These are phyloP conservation scores for Heterodera carotae DNA, from an alignment of 1,140 invertebrate genomes.

Conservation along the genomic window DNA sequence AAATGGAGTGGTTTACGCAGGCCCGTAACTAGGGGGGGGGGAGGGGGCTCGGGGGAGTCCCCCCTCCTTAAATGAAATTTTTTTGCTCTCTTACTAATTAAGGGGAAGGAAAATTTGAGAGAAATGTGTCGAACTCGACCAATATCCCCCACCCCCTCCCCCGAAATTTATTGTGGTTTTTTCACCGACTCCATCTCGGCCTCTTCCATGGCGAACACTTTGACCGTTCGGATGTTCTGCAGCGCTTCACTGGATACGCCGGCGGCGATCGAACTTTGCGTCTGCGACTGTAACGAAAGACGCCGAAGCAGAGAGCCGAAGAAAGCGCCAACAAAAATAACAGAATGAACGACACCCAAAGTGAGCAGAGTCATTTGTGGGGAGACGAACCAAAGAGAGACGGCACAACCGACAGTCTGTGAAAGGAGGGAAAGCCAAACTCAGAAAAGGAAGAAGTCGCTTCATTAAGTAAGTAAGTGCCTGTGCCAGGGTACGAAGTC, in stretches of 20 bases:
- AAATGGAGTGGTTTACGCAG: no score
- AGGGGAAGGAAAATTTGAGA: no score
- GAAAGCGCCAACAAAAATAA: slow-evolving; percentile 77
- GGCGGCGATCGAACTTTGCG: slow-evolving; percentile 80
- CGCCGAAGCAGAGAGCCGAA: slow-evolving; percentile 76
- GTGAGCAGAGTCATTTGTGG: slow-evolving; percentile 83
- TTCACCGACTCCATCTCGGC: slow-evolving; percentile 72
- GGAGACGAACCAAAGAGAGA: slow-evolving; percentile 80
- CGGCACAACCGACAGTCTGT: slow-evolving; percentile 76
- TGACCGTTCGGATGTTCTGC: slow-evolving; percentile 83
- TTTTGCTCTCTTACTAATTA: no score
- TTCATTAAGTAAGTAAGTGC: not conserved
- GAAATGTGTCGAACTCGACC: no score
- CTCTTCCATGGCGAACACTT: slow-evolving; percentile 84
- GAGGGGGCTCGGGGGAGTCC: no score
- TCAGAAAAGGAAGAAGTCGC: not conserved
- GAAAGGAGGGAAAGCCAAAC: slow-evolving; percentile 36
- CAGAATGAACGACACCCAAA: slow-evolving; percentile 77
- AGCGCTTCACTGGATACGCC: slow-evolving; percentile 87
- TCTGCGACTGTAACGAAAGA: slow-evolving; percentile 77
- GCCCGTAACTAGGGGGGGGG: no score
- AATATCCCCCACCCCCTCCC: no score
- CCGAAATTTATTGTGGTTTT: no score
- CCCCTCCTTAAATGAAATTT: no score
- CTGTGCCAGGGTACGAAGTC: slow-evolving; percentile 38